Evolutionary conservation across 2,888 invertebrate genomes (phyloP).

Genomic region (Diaprepes abbreviatus): DNA sequence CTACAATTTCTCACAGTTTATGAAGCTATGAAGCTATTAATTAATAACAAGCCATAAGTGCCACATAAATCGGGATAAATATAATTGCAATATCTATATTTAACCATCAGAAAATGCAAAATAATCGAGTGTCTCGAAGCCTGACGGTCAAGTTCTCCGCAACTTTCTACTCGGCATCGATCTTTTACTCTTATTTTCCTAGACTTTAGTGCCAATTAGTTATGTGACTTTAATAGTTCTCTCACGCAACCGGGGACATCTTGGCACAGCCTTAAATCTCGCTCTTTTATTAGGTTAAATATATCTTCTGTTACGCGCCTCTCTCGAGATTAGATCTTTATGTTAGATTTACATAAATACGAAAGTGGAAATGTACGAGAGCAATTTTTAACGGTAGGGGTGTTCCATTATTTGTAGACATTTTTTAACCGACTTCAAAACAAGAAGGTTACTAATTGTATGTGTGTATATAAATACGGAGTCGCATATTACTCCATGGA

Average conservation of each 20-base stretch:
- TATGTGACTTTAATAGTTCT: conserved; percentile 30
- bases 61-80: conserved; percentile 20
- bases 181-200: conserved; percentile 8
- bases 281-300: conserved; percentile 32
- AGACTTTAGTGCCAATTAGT: conserved; percentile 34
- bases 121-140: conserved; percentile 1
- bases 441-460: no score
- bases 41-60: conserved; percentile 8
- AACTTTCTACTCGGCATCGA: conserved; percentile 1
- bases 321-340: not conserved
- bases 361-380: not conserved
- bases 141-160: conserved; percentile 6
- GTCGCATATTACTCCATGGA: no score
- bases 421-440: no score
- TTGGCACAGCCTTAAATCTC: conserved; percentile 27
- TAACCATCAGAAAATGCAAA: conserved; percentile 16
- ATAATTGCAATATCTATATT: conserved; percentile 19
- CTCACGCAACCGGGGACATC: conserved; percentile 31
- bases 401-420: no score
- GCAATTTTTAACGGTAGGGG: no score
- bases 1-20: not conserved
- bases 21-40: conserved; percentile 2
- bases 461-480: no score
- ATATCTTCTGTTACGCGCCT: conserved; percentile 26
- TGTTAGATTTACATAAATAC: not conserved